Evolutionary conservation across 2,888 invertebrate species (phyloP).

Genomic region (Thymelicus lineola): DNA sequence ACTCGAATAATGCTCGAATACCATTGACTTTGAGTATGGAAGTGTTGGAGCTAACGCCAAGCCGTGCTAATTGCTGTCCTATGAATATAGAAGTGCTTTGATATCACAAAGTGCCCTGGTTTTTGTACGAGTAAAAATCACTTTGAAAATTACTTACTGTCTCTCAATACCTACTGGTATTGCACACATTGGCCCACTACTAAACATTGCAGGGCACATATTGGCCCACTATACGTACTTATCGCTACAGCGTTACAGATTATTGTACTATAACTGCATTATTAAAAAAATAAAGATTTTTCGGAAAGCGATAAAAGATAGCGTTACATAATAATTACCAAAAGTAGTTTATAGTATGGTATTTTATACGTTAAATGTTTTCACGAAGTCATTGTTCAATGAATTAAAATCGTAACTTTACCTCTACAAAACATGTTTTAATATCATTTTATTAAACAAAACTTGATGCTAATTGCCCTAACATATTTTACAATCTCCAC

Average conservation of each 20-base stretch:
- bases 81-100: slow-evolving; percentile 2
- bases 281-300: too few species aligned
- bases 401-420: background rate
- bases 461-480: slow-evolving; percentile 1
- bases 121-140: slow-evolving; percentile 13
- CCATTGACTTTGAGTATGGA: slow-evolving; percentile 25
- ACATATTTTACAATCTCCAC: slow-evolving; percentile 28
- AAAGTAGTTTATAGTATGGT: too few species aligned
- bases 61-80: slow-evolving; percentile 20
- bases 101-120: slow-evolving; percentile 10
- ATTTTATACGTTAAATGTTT: too few species aligned
- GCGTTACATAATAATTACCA: too few species aligned
- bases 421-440: background rate
- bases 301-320: too few species aligned
- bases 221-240: too few species aligned
- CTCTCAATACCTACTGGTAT: slow-evolving; percentile 2
- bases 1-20: slow-evolving; percentile 15
- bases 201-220: too few species aligned
- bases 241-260: too few species aligned
- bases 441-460: background rate
- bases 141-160: background rate
- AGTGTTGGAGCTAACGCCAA: slow-evolving; percentile 19
- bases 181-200: too few species aligned
- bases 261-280: too few species aligned
- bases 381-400: too few species aligned